Conservation (phyloP, 92 coral and sea anemone species). For the Actinostola sp. region DNA sequence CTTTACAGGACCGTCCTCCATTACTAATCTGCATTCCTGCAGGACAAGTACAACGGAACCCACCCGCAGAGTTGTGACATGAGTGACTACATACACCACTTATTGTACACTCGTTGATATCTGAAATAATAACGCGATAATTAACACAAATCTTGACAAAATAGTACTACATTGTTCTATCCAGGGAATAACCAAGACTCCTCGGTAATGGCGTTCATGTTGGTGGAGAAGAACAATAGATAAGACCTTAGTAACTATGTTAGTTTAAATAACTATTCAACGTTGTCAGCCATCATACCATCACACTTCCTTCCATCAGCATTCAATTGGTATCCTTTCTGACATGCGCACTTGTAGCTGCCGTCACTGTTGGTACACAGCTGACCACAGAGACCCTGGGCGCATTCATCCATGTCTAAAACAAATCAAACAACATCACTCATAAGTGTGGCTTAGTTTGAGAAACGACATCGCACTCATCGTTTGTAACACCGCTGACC, state of each 20-base stretch:
- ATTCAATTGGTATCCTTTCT: slow-evolving; percentile 76
- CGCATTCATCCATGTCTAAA: slow-evolving; percentile 85
- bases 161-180: too few relatives aligned
- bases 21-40: slow-evolving; percentile 80
- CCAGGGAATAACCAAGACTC: too few relatives aligned
- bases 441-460: neutral
- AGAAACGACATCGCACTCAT: too few relatives aligned
- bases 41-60: slow-evolving; percentile 88
- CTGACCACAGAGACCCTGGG: slow-evolving; percentile 69
- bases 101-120: slow-evolving; percentile 84
- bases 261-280: too few relatives aligned
- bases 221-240: too few relatives aligned
- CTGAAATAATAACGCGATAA: too few relatives aligned
- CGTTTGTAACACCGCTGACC: slow-evolving; percentile 42
- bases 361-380: slow-evolving; percentile 79
- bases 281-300: slow-evolving; percentile 57
- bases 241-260: too few relatives aligned
- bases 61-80: slow-evolving; percentile 74
- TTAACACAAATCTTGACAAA: too few relatives aligned
- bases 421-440: too few relatives aligned
- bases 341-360: slow-evolving; percentile 80
- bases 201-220: too few relatives aligned
- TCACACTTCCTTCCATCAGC: slow-evolving; percentile 65
- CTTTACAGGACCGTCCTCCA: slow-evolving; percentile 82
- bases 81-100: slow-evolving; percentile 85